Conservation (phyloP, 2,888 invertebrate genomes). For the Pterostichus madidus region DNA sequence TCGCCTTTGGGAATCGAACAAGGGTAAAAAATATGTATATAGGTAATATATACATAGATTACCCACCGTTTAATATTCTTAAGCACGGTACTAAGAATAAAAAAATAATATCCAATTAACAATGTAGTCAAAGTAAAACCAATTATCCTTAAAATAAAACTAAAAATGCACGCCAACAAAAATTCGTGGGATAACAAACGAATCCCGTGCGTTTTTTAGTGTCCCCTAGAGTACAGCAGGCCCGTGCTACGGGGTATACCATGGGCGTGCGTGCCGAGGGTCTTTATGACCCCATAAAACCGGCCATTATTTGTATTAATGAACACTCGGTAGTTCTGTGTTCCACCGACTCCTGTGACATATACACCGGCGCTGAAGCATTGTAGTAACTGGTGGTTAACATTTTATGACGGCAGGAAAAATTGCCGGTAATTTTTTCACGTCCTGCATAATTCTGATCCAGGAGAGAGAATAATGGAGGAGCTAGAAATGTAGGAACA, state of each 20-base stretch:
- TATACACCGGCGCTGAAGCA: neutral
- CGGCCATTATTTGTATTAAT: conserved; percentile 66
- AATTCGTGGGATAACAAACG: too few relatives aligned
- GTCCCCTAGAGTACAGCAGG: neutral
- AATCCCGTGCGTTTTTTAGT: conserved; percentile 47
- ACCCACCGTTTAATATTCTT: too few relatives aligned
- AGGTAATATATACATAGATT: too few relatives aligned
- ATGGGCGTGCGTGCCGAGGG: conserved; percentile 61
- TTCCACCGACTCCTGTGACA: neutral
- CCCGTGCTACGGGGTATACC: neutral
- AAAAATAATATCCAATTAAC: too few relatives aligned
- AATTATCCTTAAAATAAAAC: too few relatives aligned
- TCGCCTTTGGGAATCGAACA: too few relatives aligned
- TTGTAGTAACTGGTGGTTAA: conserved; percentile 58
- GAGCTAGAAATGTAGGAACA: neutral
- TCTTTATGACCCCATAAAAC: conserved; percentile 64
- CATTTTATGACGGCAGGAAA: conserved; percentile 52
- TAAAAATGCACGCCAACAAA: too few relatives aligned
- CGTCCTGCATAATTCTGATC: conserved; percentile 37
- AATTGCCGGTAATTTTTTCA: conserved; percentile 46
- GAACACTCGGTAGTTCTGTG: conserved; percentile 36
- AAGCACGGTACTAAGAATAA: too few relatives aligned
- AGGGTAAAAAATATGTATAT: too few relatives aligned
- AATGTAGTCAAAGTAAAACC: too few relatives aligned
- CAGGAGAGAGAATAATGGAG: conserved; percentile 4